Evolutionary conservation across 30 jellyfish, hydroid and myxozoan genomes (phyloP).

Genomic region (Nemopilema nomurai): DNA sequence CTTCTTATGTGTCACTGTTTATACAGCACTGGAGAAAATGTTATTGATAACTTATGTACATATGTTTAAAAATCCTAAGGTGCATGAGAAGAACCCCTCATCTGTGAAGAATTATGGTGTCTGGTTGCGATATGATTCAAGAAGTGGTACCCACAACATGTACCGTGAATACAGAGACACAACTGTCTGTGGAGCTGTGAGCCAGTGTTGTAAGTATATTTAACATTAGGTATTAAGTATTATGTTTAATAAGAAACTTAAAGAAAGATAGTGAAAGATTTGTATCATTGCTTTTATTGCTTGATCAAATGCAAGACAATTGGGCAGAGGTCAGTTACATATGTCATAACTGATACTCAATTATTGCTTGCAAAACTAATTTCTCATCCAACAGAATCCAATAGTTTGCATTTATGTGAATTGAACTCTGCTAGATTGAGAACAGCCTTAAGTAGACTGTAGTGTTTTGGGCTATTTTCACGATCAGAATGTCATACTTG

Average conservation of each 20-base stretch:
- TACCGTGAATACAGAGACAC: slow-evolving; percentile 98
- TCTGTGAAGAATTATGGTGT: slow-evolving; percentile 92
- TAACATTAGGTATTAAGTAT: too few relatives aligned
- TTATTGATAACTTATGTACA: too few relatives aligned
- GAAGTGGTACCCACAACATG: slow-evolving; percentile 99
- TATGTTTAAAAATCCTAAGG: slow-evolving; percentile 32
- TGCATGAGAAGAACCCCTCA: slow-evolving; percentile 85
- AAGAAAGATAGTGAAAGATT: too few relatives aligned
- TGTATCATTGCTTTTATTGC: too few relatives aligned
- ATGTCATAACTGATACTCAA: slow-evolving; percentile 55
- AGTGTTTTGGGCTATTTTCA: too few relatives aligned
- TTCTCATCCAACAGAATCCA: not conserved
- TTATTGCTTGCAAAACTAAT: slow-evolving; percentile 72
- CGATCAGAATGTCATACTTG: too few relatives aligned
- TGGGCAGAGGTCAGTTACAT: slow-evolving; percentile 80
- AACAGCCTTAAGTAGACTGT: not conserved
- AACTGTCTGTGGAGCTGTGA: slow-evolving; percentile 96
- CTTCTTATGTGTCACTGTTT: too few relatives aligned
- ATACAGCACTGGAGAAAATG: too few relatives aligned
- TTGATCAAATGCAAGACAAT: slow-evolving; percentile 45
- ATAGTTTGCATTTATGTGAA: not conserved
- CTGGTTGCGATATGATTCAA: slow-evolving; percentile 96
- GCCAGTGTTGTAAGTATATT: slow-evolving; percentile 88
- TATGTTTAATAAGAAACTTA: too few relatives aligned
- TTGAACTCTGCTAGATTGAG: not conserved